Base-by-base conservation (phyloP, 2,113 vertebrate species). In the Nothobranchius furzeri region DNA sequence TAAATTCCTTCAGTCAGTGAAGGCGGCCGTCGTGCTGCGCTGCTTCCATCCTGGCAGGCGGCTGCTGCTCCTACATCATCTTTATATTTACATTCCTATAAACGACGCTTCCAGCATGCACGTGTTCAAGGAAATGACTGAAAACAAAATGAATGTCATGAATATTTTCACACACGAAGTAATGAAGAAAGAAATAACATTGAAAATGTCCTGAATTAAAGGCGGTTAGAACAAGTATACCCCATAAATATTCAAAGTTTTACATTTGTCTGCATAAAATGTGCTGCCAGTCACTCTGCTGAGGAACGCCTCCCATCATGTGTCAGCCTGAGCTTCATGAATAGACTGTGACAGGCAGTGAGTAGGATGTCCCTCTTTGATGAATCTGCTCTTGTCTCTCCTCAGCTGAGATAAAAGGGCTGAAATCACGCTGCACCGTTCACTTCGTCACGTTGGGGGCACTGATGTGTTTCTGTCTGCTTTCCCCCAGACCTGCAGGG, bases 341-440 rank as follows among this genome's bases (percentile, higher is more conserved):
- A 88, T 89, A 87, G 84, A 86, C 49, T 67, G 50, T 88, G 83
- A 88, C 78, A 86, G 65, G 81, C 76, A 87, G 1, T 82, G 82
- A 80, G 86, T 88, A 70, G 85, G 89, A 85, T 76, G 85, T 73
- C 73, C 70, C 58, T 30, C 30, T 88, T 88, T 87, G 75, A 86
- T 86, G 74, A 82, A 84, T 81, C 53, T 79, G 73, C 75, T 82
- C 68, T 66, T 71, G 70, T 76, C 20, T 84, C 83, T 57, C 70
- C 56, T 68, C 55, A 70, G 67, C 36, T 58, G 52, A 63, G 54
- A 49, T 75, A 67, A 76, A 56, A 51, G 60, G 70, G 55, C 73
- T 70, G 52, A 52, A 71, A 81, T 76, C 66, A 60, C 14, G 60
- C 20, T 8, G 42, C 25, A 47, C 20, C 49, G 60, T 69, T 62